Conservation (phyloP, 1,140 invertebrate species). For the Zaprionus gabonicus region DNA sequence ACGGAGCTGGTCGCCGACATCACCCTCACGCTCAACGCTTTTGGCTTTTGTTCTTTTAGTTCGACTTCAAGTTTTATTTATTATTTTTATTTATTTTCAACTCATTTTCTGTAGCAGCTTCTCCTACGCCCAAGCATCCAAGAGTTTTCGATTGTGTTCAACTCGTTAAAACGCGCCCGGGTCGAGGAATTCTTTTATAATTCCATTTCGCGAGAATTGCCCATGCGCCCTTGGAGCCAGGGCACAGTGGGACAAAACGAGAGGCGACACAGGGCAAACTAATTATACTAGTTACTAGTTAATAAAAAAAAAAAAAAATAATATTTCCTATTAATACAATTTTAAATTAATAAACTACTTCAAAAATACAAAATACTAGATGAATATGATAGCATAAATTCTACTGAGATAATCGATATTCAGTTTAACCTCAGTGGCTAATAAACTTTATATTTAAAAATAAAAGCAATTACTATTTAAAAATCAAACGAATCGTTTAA, state of each 20-base stretch:
- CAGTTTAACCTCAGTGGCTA: no score
- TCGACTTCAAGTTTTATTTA: conserved; percentile 59
- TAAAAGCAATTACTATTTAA: no score
- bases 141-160: conserved; percentile 68
- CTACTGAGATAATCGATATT: no score
- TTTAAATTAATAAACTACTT: no score
- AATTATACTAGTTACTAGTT: no score
- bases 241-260: conserved; percentile 13
- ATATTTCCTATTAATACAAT: no score
- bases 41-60: conserved; percentile 71
- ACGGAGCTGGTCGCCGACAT: conserved; percentile 58
- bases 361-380: no score
- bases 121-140: conserved; percentile 56
- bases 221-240: conserved; percentile 78
- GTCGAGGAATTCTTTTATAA: conserved; percentile 83
- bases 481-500: no score
- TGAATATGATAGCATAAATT: no score
- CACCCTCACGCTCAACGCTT: conserved; percentile 57
- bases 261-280: no score
- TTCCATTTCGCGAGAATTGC: conserved; percentile 84
- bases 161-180: conserved; percentile 79
- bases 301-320: no score
- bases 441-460: no score
- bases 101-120: conserved; percentile 64
- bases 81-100: conserved; percentile 80